These are phyloP conservation scores for Oxygymnocypris stewartii DNA, from an alignment of 2,113 vertebrate genomes.

Conservation along the genomic window DNA sequence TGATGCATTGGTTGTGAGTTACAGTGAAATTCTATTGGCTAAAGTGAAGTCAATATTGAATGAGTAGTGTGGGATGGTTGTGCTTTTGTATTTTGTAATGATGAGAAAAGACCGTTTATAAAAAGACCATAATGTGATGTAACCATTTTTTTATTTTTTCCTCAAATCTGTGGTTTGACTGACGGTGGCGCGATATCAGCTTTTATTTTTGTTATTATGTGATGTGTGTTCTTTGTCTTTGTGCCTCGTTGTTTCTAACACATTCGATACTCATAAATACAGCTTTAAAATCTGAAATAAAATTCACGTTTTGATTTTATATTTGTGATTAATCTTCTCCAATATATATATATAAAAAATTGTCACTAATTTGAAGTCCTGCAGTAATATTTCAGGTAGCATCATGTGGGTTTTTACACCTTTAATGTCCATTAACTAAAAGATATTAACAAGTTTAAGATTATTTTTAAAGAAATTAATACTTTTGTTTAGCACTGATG, in stretches of 20 bases:
- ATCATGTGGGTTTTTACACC: background rate
- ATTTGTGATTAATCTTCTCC: background rate
- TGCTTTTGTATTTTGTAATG: constrained; percentile 50
- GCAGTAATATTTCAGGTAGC: background rate
- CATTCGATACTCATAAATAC: constrained; percentile 29
- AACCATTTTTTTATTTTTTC: constrained; percentile 12
- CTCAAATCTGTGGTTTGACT: constrained; percentile 1
- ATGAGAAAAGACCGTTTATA: background rate
- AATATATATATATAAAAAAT: background rate
- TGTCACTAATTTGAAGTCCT: background rate
- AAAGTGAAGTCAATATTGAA: background rate
- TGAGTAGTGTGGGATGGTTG: constrained; percentile 44
- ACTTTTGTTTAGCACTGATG: background rate
- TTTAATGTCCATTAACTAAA: background rate
- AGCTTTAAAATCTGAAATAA: constrained; percentile 58
- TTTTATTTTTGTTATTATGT: constrained; percentile 45
- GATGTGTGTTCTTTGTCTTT: constrained; percentile 43
- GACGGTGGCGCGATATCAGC: constrained; percentile 51
- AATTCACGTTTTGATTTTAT: constrained; percentile 51
- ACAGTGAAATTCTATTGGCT: constrained; percentile 29
- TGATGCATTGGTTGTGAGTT: constrained; percentile 10
- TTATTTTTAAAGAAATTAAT: background rate
- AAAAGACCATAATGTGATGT: constrained; percentile 42
- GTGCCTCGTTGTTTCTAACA: constrained; percentile 59
- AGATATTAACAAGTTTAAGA: no score